Evolutionary conservation across 2,888 invertebrate genomes (phyloP), one percentile per base, ranked within the genome.

Genomic region (Drosophila prolongata): DNA sequence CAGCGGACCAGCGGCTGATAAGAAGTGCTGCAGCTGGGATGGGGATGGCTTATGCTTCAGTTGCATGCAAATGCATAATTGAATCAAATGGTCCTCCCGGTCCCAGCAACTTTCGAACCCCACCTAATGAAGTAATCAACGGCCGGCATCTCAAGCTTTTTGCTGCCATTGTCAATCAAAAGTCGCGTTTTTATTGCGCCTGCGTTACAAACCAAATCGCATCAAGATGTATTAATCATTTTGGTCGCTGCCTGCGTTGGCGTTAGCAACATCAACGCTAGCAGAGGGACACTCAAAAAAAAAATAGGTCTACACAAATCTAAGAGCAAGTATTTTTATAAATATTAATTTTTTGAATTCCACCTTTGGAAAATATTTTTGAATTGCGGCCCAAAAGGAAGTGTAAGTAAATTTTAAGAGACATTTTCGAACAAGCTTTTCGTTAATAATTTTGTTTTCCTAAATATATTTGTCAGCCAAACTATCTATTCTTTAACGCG

Each of bases 211-310:
- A 79, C 71, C 78, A 89, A 86, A 89, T 86, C 78, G 85, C 85
- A 89, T 89, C 89, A 81, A 85, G 87, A 89, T 86, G 85, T 86
- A 86, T 86, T 89, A 89, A 86, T 86, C 89, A 86, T 86, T 87
- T 84, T 57, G 69, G 64, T 67, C 65, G 67, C 62, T 54, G 62
- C 55, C 68, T 57, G 64, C 68, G 67, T 71, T 75, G 64, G 58
- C 56, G 58, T 58, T 67, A 72, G 67, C 67, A 46, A 59, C 62
- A 50, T 56, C 11, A 14, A 53, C 54, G 44, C 40, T 19, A 11
- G 43, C 54, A 24, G 59, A 16, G 42, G 42, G 3, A 16, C 49
- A 49, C 49, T 19, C 0, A 1, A 11, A 16, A 47, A 47, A 47
- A 47, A 24, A 13, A 6, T 44, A 6, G 3, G 4, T 11, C 4